A percentile compares a stretch with the other conserved stretches of the same genome.
Conservation (phyloP, 2,113 vertebrate species). For the Astatoreochromis straeleni region DNA sequence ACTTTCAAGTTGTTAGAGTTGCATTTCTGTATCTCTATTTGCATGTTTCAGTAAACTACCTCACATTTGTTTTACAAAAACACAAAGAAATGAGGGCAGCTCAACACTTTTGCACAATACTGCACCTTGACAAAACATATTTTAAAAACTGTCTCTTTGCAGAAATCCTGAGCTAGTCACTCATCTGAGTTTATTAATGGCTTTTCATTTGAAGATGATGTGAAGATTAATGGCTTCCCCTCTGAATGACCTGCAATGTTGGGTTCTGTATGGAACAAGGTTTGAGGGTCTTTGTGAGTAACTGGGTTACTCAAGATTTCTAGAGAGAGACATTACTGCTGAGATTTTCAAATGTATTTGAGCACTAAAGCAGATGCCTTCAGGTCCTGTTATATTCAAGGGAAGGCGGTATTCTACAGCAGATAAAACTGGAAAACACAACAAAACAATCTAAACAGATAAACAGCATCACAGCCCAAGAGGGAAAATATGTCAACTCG, state of each 20-base stretch:
- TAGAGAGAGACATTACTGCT: not conserved
- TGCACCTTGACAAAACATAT: not conserved
- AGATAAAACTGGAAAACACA: not conserved
- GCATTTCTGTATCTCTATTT: not conserved
- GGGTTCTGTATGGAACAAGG: not conserved
- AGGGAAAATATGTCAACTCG: not conserved
- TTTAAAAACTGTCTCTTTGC: not conserved
- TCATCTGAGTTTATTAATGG: not conserved
- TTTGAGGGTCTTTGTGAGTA: not conserved
- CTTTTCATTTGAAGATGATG: not conserved
- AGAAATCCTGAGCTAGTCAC: not conserved
- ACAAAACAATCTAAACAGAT: not conserved
- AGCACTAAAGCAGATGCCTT: accelerated
- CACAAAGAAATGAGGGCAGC: not conserved
- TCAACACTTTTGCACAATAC: not conserved
- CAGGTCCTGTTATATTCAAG: not conserved
- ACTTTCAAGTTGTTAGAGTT: not conserved
- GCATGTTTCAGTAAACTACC: not conserved
- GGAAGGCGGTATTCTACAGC: not conserved
- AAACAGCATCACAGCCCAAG: not conserved
- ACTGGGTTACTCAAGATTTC: not conserved
- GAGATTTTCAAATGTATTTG: not conserved
- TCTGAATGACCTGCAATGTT: accelerated
- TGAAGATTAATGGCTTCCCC: not conserved
- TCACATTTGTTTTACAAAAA: not conserved